Base-by-base conservation (phyloP, 2,113 vertebrate genomes). In the Tinamus guttatus region DNA sequence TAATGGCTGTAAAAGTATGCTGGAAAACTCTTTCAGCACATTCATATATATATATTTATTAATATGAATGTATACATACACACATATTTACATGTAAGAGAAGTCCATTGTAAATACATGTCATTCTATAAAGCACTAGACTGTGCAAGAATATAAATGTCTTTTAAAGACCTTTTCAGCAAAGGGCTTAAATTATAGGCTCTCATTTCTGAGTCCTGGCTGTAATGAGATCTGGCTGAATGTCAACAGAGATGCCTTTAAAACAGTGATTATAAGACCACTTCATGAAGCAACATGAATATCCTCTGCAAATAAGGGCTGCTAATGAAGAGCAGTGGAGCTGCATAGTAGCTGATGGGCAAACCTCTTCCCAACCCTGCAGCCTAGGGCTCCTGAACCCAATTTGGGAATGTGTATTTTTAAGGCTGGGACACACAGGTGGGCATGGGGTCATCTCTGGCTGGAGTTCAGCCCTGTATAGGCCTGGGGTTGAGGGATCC, bases 121-220 rank as follows among this genome's bases (percentile, higher is more conserved):
- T 76, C 51, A 78, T 95, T 87, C 93, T 94, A 65, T 81, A 85
- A 94, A 94, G 43, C n/a, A 74, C 28, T 84, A 20, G 76, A 52
- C 38, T 7, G 5, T 75, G 64, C 34, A 73, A 79, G 84, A 59
- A 49, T 77, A 83, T 77, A 89, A 49, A 93, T 92, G 67, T 24
- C 49, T 95, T 95, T 95, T 85, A 89, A 95, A 96, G 82, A 88
- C 13, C 34, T 71, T 97, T 89, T 81, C 74, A 79, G 65, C 54
- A 69, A 67, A 93, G 82, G 28, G 4, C 76, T 95, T 89, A 49
- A 90, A 63, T 86, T 87, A 76, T 54, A 78, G 63, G 54, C 75
- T 81, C 13, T 83, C 21, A 71, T 91, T 95, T 94, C 32, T 75
- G 71, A 78, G 16, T 38, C 64, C 6, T 45, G 71, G 40, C 6